These are phyloP conservation scores for Cephus spinipes DNA, from an alignment of 2,888 invertebrate genomes.

Conservation along the genomic window DNA sequence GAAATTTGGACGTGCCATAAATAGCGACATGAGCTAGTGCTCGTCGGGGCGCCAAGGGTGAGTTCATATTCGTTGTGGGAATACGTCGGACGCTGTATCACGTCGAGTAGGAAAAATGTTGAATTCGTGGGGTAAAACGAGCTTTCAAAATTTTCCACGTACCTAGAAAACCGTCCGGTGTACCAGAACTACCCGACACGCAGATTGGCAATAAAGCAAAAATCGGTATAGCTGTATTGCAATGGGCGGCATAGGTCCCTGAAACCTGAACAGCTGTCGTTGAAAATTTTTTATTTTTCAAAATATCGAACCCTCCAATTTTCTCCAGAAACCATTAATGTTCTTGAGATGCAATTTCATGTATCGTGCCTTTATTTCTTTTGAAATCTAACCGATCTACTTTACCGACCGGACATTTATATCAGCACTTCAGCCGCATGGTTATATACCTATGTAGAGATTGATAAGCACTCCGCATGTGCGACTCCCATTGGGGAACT, in stretches of 20 bases:
- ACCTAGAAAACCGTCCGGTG: not conserved
- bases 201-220: not conserved
- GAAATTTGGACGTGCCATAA: not conserved
- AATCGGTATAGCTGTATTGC: not conserved
- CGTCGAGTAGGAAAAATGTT: not conserved
- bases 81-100: not conserved
- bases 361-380: not conserved
- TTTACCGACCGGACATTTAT: not conserved
- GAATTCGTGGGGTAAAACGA: not conserved
- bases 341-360: not conserved
- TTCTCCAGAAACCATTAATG: not conserved
- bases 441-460: not conserved
- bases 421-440: not conserved
- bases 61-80: not conserved
- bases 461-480: not conserved
- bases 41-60: not conserved
- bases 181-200: not conserved
- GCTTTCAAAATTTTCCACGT: not conserved
- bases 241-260: not conserved
- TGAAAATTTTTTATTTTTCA: not conserved
- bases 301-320: not conserved
- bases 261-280: not conserved
- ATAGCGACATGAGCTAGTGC: not conserved
- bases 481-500: conserved; percentile 19
- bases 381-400: not conserved